Base-by-base conservation (phyloP, 2,888 invertebrate species). In the Phyto melanocephala region DNA sequence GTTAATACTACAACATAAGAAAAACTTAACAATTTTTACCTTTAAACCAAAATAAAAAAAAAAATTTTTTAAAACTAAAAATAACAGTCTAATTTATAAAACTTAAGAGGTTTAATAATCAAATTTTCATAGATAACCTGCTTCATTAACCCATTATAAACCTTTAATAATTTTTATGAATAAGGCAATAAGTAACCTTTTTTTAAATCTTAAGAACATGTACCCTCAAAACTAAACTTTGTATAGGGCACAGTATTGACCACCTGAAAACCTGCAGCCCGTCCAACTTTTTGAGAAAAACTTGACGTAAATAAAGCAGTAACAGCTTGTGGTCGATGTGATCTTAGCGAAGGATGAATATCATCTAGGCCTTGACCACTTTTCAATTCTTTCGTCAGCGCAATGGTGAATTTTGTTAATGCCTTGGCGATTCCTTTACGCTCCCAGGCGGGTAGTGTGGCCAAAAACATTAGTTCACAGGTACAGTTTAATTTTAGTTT, bases 401-500 rank as follows among this genome's bases (percentile, higher is more conserved):
- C 92, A 58, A 94, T 89, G 0, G 94, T 93, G 1, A 91, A 89
- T 84, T 92, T 91, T 60, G 92, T 91, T 11, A 95, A 86, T 13
- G 92, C 87, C 10, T 88, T 92, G 0, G 91, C 95, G 13, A 95
- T 91, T 13, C 93, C 92, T 13, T 91, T 91, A 0, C 90, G 86
- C 72, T 93, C 91, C 82, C 93, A 93, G 24, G 92, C 91, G 0
- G 92, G 91, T 3, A 92, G 86, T 0, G 94, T 94, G 0, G 92
- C 93, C 24, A 95, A 86, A 84, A 95, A 95, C 94, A 94, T 95
- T 17, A 95, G 88, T 89, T 95, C 95, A 50, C 95, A 87, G 2
- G 94, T 91, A 87, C 94, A 94, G 74, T 94, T 92, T 0, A 93
- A 92, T 20, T 93, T 91, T 85, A 92, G 94, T 89, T 93, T 92